Conservation (phyloP, 2,888 invertebrate species). For the Brachynemurus nebulosus region DNA sequence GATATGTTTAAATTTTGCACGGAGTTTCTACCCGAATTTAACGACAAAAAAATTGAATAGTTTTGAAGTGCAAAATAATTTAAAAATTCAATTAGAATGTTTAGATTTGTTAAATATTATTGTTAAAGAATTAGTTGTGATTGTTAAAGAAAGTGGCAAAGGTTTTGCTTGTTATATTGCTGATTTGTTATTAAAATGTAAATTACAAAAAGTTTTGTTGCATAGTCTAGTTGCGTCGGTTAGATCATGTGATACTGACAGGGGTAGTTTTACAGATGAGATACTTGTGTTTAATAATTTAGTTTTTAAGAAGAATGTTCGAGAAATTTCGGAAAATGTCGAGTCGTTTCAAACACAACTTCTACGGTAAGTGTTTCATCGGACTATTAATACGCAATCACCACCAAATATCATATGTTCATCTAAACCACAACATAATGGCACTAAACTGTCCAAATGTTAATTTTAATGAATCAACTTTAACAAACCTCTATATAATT, state of each 20-base stretch:
- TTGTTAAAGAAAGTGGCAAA: slow-evolving; percentile 62
- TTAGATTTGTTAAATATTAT: slow-evolving; percentile 59
- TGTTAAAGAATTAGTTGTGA: slow-evolving; percentile 54
- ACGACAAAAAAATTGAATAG: slow-evolving; percentile 48
- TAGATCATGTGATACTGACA: slow-evolving; percentile 40
- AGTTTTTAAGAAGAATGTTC: slow-evolving; percentile 38
- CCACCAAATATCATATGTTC: too few relatives aligned
- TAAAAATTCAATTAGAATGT: slow-evolving; percentile 62
- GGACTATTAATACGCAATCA: too few relatives aligned
- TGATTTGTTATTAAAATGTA: slow-evolving; percentile 59
- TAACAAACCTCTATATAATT: too few relatives aligned
- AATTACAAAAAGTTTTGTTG: slow-evolving; percentile 69
- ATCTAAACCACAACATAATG: too few relatives aligned
- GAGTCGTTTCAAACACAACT: slow-evolving; percentile 56
- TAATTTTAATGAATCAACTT: too few relatives aligned
- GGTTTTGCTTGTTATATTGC: slow-evolving; percentile 64
- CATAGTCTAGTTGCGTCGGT: slow-evolving; percentile 70
- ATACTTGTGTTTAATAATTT: slow-evolving; percentile 61
- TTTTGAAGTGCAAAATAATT: slow-evolving; percentile 59
- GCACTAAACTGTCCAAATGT: too few relatives aligned
- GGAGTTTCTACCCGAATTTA: slow-evolving; percentile 63
- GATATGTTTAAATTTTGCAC: slow-evolving; percentile 63
- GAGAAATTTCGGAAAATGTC: slow-evolving; percentile 43
- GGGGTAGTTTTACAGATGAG: slow-evolving; percentile 53
- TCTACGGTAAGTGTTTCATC: slow-evolving; percentile 33